These are phyloP conservation scores for Gallinago undulata DNA, from an alignment of 2,113 vertebrate species.

Conservation along the genomic window DNA sequence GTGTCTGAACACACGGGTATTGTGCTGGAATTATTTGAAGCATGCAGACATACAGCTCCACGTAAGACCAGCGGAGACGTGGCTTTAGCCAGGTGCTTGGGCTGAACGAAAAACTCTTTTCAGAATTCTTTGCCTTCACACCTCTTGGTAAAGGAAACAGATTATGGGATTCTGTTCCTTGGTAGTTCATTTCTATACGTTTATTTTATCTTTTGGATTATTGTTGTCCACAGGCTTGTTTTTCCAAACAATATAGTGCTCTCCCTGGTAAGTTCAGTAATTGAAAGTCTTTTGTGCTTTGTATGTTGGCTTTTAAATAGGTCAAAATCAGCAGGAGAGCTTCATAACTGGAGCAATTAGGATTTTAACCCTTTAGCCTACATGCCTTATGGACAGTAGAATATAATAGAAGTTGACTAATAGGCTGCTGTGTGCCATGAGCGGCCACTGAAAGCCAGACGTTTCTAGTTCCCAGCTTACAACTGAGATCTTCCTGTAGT, in stretches of 20 bases:
- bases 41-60: background rate
- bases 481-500: background rate
- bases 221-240: slow-evolving; percentile 31
- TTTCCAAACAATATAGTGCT: slow-evolving; percentile 30
- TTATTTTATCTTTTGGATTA: slow-evolving; percentile 2
- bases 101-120: slow-evolving; percentile 29
- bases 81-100: background rate
- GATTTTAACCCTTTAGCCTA: slow-evolving; percentile 61
- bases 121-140: slow-evolving; percentile 24
- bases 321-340: slow-evolving; percentile 67
- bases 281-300: slow-evolving; percentile 54
- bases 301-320: slow-evolving; percentile 68
- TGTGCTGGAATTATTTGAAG: background rate
- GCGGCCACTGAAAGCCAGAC: background rate
- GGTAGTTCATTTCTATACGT: background rate
- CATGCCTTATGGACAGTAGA: background rate
- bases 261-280: slow-evolving; percentile 19
- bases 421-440: background rate
- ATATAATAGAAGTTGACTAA: background rate
- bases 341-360: slow-evolving; percentile 67
- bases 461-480: background rate
- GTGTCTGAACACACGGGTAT: background rate
- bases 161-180: background rate
- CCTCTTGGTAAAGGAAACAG: background rate
- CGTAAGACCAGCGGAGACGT: background rate